phyloP scores from a whole-genome alignment of 2,113 vertebrate species.

The Psephotus haematonotus region DNA sequence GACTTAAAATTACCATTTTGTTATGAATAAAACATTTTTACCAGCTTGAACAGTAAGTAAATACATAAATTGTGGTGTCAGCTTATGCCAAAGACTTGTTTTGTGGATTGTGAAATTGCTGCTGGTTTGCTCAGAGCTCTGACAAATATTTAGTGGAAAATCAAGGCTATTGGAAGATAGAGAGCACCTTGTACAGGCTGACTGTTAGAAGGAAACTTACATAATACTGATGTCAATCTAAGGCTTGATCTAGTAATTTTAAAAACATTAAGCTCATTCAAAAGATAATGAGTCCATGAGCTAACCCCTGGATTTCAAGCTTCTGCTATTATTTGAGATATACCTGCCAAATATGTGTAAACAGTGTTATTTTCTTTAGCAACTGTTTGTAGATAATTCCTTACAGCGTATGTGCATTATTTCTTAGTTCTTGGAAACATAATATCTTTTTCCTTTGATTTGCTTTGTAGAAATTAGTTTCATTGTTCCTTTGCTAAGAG shows the following conservation, averaged over 20 bases:
- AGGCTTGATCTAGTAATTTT: background rate
- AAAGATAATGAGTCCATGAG: background rate
- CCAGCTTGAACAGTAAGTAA: background rate
- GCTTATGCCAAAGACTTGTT: background rate
- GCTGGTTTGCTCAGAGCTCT: background rate
- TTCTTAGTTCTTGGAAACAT: background rate
- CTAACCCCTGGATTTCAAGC: background rate
- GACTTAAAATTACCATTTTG: background rate
- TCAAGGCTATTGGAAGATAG: background rate
- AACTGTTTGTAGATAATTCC: background rate
- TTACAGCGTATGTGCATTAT: background rate
- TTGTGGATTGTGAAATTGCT: background rate
- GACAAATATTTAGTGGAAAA: background rate
- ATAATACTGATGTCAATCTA: background rate
- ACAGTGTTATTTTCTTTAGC: background rate
- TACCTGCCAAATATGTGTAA: background rate
- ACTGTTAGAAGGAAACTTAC: background rate
- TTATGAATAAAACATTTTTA: background rate
- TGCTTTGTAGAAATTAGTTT: conserved; percentile 2
- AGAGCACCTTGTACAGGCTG: background rate
- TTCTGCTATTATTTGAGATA: background rate
- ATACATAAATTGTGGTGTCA: background rate
- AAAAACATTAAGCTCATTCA: background rate
- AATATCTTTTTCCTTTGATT: background rate
- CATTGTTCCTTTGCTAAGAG: background rate